phyloP scores from a whole-genome alignment of 2,888 invertebrate genomes.

The Acanthosepion esculentum region DNA sequence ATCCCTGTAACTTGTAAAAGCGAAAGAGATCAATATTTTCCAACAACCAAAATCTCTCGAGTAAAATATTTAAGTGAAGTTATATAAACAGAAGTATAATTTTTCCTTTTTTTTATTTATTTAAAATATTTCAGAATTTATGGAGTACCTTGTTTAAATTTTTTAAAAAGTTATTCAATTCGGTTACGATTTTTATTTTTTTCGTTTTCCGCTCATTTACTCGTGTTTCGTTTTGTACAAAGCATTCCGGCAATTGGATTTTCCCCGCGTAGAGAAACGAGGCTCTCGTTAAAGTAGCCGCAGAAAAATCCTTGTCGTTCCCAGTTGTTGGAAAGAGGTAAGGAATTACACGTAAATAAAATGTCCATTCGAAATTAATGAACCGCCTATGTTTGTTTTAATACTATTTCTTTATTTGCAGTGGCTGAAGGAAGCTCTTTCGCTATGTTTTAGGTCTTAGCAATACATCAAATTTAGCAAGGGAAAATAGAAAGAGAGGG shows the following conservation, averaged over 20 bases:
- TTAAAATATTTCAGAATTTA: background rate
- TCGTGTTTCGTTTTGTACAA: background rate
- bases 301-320: background rate
- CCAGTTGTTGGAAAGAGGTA: background rate
- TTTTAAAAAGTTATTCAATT: background rate
- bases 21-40: background rate
- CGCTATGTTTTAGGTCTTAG: background rate
- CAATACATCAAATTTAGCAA: background rate
- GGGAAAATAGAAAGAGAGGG: background rate
- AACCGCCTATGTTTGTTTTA: too few species aligned
- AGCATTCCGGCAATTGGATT: background rate
- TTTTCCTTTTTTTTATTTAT: too few species aligned
- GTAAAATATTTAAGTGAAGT: too few species aligned
- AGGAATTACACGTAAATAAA: slow-evolving; percentile 9
- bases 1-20: background rate
- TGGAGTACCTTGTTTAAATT: background rate
- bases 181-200: background rate
- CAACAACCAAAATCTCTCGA: background rate
- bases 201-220: background rate
- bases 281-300: background rate
- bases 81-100: too few species aligned
- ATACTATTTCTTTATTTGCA: background rate
- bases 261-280: slow-evolving; percentile 15
- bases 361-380: background rate
- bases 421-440: background rate